These are phyloP conservation scores for Furnarius figulus DNA, from an alignment of 2,113 vertebrate genomes.

Conservation along the genomic window DNA sequence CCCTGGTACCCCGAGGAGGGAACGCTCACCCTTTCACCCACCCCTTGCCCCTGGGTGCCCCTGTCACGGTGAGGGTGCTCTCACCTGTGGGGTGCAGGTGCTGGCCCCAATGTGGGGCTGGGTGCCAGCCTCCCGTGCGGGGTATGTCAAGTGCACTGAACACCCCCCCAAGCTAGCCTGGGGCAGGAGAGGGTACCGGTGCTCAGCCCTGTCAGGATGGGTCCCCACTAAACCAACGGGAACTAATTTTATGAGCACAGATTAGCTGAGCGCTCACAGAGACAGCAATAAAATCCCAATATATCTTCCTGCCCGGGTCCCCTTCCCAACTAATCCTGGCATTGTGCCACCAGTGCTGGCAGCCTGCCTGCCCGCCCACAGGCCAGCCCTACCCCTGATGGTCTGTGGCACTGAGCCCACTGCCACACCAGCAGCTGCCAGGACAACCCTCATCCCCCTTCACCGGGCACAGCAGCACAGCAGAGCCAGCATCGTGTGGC, in stretches of 20 bases:
- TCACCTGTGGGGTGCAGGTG: neutral
- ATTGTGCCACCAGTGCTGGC: neutral
- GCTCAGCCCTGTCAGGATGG: neutral
- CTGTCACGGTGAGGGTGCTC: accelerated
- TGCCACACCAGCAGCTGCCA: neutral
- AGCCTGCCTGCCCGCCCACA: neutral
- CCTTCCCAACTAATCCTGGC: neutral
- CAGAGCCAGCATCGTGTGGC: accelerated
- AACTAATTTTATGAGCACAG: slow-evolving; percentile 1
- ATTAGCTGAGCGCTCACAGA: neutral
- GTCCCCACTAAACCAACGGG: neutral
- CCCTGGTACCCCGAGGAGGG: neutral
- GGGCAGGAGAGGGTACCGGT: neutral
- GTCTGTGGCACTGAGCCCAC: neutral
- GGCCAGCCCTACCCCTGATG: neutral
- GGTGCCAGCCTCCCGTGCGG: neutral
- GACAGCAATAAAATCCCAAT: neutral
- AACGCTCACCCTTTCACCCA: neutral
- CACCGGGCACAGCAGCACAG: accelerated
- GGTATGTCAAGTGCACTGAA: accelerated
- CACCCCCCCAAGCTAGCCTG: neutral
- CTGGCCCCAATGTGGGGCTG: neutral
- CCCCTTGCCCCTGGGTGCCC: neutral
- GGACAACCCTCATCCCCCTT: neutral
- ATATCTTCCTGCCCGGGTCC: neutral